Base-by-base conservation (phyloP, 2,888 invertebrate genomes). In the Drosophila percnosoma region DNA sequence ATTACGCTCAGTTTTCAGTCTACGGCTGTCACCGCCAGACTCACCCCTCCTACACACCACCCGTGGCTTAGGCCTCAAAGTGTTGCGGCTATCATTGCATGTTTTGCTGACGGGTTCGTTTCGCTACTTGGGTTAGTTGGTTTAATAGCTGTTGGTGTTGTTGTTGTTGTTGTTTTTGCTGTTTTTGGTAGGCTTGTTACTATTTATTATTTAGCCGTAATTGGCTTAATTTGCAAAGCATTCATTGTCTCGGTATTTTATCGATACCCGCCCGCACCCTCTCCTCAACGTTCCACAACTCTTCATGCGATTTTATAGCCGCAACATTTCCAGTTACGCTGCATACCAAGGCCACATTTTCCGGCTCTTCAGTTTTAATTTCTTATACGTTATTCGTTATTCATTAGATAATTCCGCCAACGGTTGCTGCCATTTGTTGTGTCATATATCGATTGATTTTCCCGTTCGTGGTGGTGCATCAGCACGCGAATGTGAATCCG, bases 121-220 rank as follows among this genome's bases (percentile, higher is more conserved):
- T 40, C 15, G 45, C n/a, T 52, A 31, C 40, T 78, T 42, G 57
- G 33, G 34, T 53, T 52, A 77, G 73, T 61, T 64, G 53, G 80
- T 61, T 85, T 60, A 69, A 53, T 62, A 67, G 59, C 61, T 64
- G 64, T 45, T 59, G 51, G 65, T 62, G 54, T 21, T 51, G 55
- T 60, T 55, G 33, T 45, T 53, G 31, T 29, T 27, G 27, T 54
- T 71, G 31, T 69, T 68, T 38, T 3, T 55, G 42, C n/a, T 57
- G 40, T 66, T 62, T 40, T 65, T 38, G 49, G 55, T 27, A 52
- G 60, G 60, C 51, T 55, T 65, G 58, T 73, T 67, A 60, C 54
- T 55, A 74, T 87, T 82, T 74, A 87, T 86, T 87, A 85, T 89
- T 89, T 73, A 85, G 54, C 59, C 67, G 74, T 87, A 86, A 86